phyloP scores from a whole-genome alignment of 2,113 vertebrate genomes.

The Neolamprologus toae region DNA sequence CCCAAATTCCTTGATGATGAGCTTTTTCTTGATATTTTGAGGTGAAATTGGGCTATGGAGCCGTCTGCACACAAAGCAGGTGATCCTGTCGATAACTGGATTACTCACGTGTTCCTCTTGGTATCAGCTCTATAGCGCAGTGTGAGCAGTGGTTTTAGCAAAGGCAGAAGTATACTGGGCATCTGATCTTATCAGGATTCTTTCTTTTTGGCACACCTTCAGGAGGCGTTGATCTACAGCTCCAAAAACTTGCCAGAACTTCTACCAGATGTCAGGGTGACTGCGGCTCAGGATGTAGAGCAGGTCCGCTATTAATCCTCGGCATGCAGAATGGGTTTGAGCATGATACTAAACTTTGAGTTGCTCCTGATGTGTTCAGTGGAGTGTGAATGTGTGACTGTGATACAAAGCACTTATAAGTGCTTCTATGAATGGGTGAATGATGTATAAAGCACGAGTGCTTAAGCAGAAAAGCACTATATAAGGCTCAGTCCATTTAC shows the following conservation, averaged over 20 bases:
- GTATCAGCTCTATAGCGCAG: not conserved
- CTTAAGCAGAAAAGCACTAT: not conserved
- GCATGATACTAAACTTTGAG: not conserved
- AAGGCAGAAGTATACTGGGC: not conserved
- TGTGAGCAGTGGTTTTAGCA: not conserved
- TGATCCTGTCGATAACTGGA: not conserved
- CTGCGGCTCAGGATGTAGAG: not conserved
- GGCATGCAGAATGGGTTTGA: not conserved
- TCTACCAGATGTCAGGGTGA: not conserved
- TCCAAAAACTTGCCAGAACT: not conserved
- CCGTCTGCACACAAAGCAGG: not conserved
- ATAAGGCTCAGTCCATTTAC: not conserved
- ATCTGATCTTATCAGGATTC: not conserved
- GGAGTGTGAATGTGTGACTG: not conserved
- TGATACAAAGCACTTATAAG: not conserved
- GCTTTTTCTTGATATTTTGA: not conserved
- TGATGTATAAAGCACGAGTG: not conserved
- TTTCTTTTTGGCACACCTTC: not conserved
- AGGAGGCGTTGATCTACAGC: not conserved
- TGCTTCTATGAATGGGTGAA: not conserved
- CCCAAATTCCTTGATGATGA: not conserved
- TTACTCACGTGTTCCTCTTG: not conserved
- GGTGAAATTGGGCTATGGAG: not conserved
- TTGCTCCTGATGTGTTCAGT: not conserved
- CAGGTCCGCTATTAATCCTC: fast-evolving